Percentiles rank a stretch among this genome's conserved stretches.
phyloP scores from a whole-genome alignment of 2,113 vertebrate species.

The Campylorhamphus procurvoides region DNA sequence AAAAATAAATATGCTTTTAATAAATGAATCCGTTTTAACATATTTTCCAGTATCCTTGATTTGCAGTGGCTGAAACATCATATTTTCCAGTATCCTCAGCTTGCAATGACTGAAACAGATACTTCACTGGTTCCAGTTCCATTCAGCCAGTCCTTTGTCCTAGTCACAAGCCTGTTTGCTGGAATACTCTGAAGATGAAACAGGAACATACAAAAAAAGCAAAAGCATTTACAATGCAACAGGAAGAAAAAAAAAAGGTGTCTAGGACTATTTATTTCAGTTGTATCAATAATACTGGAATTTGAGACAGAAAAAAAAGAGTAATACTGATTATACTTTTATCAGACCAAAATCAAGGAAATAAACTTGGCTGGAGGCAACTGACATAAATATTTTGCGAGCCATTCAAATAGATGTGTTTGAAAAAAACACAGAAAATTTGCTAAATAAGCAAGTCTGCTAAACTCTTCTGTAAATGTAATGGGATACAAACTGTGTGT shows the following conservation, averaged over 20 bases:
- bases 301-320: neutral
- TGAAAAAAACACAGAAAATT: neutral
- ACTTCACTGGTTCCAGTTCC: neutral
- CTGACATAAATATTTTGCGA: neutral
- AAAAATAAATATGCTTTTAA: neutral
- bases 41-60: slow-evolving; percentile 10
- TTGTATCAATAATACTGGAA: neutral
- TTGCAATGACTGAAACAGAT: slow-evolving; percentile 32
- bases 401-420: neutral
- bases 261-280: neutral
- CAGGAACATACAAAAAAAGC: neutral
- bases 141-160: neutral
- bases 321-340: neutral
- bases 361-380: neutral
- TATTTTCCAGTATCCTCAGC: slow-evolving; percentile 15
- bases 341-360: neutral
- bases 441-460: neutral
- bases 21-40: neutral
- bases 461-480: slow-evolving; percentile 1
- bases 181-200: neutral
- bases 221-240: neutral
- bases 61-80: neutral
- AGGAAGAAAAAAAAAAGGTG: neutral
- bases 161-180: neutral
- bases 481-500: neutral